Evolutionary conservation across 2,888 invertebrate genomes (phyloP).

Genomic region (Aleiodes alternator): DNA sequence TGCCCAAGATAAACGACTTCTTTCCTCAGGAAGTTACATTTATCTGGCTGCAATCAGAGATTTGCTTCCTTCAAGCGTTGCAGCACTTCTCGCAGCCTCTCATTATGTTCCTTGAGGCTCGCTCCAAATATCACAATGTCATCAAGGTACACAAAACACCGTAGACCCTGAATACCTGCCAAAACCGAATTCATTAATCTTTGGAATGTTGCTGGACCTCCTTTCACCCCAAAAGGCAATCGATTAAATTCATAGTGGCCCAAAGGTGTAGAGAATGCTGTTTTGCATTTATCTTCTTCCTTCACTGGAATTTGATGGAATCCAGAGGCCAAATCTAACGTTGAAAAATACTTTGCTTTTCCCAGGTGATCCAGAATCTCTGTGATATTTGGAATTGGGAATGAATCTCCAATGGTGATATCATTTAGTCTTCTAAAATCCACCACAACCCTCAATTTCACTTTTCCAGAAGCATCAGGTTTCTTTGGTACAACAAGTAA

Average conservation of each 20-base stretch:
- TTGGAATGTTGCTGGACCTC: conserved; percentile 15
- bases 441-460: not conserved
- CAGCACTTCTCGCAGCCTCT: conserved; percentile 29
- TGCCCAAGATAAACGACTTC: conserved; percentile 43
- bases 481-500: conserved; percentile 30
- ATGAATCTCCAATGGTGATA: conserved; percentile 27
- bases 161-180: not conserved
- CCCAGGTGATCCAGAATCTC: conserved; percentile 34
- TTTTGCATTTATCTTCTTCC: conserved; percentile 24
- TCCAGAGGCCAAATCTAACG: conserved; percentile 23
- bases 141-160: conserved; percentile 7
- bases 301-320: conserved; percentile 29
- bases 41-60: conserved; percentile 35
- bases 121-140: conserved; percentile 31
- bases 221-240: conserved; percentile 20
- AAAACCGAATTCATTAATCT: conserved; percentile 12
- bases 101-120: conserved; percentile 29
- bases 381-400: conserved; percentile 30
- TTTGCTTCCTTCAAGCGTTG: conserved; percentile 9
- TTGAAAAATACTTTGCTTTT: conserved; percentile 30
- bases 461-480: not conserved
- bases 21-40: conserved; percentile 44
- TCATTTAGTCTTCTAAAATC: conserved; percentile 37
- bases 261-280: conserved; percentile 19
- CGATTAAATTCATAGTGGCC: conserved; percentile 27